These are phyloP conservation scores for Xiphophorus maculatus DNA, from an alignment of 2,113 vertebrate species.

Conservation along the genomic window DNA sequence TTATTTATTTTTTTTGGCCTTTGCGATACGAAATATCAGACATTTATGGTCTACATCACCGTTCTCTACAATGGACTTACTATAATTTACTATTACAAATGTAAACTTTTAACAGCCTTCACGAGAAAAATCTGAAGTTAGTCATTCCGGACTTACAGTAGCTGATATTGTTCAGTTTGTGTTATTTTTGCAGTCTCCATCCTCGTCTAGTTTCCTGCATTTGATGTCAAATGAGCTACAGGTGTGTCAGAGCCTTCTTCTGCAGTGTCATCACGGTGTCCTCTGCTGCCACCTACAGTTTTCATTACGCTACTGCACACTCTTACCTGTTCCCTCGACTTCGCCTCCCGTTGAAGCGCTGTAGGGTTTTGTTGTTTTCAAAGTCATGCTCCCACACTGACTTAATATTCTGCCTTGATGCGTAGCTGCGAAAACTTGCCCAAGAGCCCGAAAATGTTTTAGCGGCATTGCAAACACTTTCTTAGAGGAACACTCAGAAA, in stretches of 20 bases:
- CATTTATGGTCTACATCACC: too few species aligned
- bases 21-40: too few species aligned
- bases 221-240: background rate
- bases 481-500: background rate
- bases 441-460: background rate
- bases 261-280: background rate
- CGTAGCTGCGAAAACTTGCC: background rate
- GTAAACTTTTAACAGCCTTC: too few species aligned
- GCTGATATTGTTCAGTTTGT: too few species aligned
- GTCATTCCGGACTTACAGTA: too few species aligned
- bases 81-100: too few species aligned
- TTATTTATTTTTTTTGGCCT: too few species aligned
- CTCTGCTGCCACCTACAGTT: slow-evolving; percentile 36
- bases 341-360: slow-evolving; percentile 16
- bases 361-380: background rate
- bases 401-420: background rate
- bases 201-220: background rate
- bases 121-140: too few species aligned
- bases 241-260: background rate
- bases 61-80: too few species aligned
- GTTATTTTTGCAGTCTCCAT: too few species aligned
- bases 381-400: background rate
- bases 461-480: slow-evolving; percentile 36
- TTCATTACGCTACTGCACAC: rapidly evolving
- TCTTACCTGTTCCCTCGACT: background rate